Conservation (phyloP, 2,888 invertebrate species). For the Chrysopilus asiliformis region DNA sequence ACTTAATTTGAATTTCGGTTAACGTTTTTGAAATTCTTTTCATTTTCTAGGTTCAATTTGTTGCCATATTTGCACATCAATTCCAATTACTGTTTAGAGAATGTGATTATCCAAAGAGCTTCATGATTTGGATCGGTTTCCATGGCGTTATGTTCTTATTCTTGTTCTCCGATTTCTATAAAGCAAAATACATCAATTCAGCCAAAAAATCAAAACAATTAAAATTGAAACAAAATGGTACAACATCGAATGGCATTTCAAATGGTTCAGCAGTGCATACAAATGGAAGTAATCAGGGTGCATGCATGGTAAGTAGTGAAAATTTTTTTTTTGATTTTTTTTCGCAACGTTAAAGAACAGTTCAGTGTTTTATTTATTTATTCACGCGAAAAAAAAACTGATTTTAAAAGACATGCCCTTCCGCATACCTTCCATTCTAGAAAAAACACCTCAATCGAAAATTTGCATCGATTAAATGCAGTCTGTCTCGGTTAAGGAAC, state of each 20-base stretch:
- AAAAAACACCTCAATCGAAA: no score
- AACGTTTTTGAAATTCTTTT: not conserved
- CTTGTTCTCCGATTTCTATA: constrained; percentile 91
- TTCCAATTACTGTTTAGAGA: constrained; percentile 81
- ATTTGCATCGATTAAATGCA: no score
- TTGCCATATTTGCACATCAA: constrained; percentile 81
- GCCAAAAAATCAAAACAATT: constrained; percentile 18
- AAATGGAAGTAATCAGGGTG: constrained; percentile 34
- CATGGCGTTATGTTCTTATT: constrained; percentile 90
- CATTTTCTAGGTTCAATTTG: constrained; percentile 68
- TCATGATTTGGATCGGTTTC: constrained; percentile 88
- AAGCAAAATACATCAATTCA: constrained; percentile 53
- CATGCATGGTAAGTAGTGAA: constrained; percentile 69
- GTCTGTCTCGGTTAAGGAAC: no score
- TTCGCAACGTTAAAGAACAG: no score
- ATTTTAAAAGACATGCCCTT: no score
- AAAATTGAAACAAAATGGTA: constrained; percentile 19
- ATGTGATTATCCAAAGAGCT: constrained; percentile 81
- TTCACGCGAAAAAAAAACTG: no score
- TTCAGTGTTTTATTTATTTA: no score
- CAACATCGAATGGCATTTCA: constrained; percentile 16
- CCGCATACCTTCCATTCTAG: no score
- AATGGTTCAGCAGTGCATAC: constrained; percentile 11
- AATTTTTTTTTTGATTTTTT: no score
- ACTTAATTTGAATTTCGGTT: not conserved